These are phyloP conservation scores for Theristicus caerulescens DNA, from an alignment of 2,113 vertebrate species.

Conservation along the genomic window DNA sequence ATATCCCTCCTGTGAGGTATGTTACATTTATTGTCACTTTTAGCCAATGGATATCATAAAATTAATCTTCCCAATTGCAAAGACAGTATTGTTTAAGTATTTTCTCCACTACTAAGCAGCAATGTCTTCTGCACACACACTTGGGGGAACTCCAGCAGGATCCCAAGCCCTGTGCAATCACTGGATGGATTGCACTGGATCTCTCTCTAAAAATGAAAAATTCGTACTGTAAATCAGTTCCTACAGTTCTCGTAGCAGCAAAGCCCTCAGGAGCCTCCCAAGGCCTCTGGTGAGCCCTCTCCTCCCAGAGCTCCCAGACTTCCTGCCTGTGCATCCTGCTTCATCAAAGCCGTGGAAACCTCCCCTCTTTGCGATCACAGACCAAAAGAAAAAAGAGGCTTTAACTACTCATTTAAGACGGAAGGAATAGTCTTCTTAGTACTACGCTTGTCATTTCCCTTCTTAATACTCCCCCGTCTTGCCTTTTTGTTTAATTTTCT, in stretches of 20 bases:
- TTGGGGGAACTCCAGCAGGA: neutral
- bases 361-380: neutral
- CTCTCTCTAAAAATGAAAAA: neutral
- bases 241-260: neutral
- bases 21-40: neutral
- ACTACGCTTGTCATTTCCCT: neutral
- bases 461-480: neutral
- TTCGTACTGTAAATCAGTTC: neutral
- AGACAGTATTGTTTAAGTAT: neutral
- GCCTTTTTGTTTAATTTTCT: neutral
- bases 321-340: neutral
- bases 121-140: neutral
- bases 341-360: neutral
- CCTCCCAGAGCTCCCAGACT: neutral
- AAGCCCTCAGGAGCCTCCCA: neutral
- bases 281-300: neutral
- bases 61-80: neutral
- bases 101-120: neutral
- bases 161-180: neutral
- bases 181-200: neutral
- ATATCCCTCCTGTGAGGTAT: neutral
- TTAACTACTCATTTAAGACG: neutral
- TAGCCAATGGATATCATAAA: neutral
- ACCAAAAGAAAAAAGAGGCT: neutral
- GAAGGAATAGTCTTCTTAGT: neutral